Evolutionary conservation across 2,113 vertebrate species (phyloP).

Genomic region (Pangasianodon hypophthalmus): DNA sequence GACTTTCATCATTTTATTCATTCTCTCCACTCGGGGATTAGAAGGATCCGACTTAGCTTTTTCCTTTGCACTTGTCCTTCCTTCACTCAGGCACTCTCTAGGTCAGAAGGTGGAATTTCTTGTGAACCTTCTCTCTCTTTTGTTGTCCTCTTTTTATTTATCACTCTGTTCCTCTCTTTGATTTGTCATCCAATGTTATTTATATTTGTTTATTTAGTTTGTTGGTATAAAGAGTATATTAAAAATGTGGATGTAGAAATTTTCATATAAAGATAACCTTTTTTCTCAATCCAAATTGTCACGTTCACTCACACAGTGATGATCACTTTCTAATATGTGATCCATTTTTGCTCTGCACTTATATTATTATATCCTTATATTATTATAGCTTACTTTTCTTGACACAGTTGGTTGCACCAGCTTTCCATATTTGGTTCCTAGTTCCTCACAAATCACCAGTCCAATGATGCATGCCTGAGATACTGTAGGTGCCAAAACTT

Average conservation of each 20-base stretch:
- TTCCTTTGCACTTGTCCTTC: slow-evolving; percentile 45
- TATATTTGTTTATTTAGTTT: not conserved
- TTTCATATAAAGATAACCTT: not conserved
- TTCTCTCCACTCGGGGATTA: slow-evolving; percentile 45
- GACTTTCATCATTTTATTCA: slow-evolving; percentile 54
- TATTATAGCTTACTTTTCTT: not conserved
- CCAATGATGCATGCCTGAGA: not conserved
- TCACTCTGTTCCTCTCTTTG: not conserved
- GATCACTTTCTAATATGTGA: not conserved
- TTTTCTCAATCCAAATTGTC: not conserved
- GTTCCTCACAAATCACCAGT: not conserved
- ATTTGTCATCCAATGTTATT: not conserved
- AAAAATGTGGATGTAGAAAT: not conserved
- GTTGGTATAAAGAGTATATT: not conserved
- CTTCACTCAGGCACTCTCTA: slow-evolving; percentile 11
- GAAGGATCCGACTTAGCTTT: slow-evolving; percentile 41
- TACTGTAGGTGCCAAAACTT: not conserved
- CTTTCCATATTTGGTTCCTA: not conserved
- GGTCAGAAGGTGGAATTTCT: slow-evolving; percentile 36
- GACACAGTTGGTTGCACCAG: not conserved
- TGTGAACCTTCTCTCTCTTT: slow-evolving; percentile 25
- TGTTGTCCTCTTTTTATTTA: not conserved
- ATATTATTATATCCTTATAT: not conserved
- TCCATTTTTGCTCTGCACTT: not conserved
- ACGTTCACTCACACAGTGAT: not conserved